Conservation (phyloP, 1,140 invertebrate genomes). For the Artemia franciscana region DNA sequence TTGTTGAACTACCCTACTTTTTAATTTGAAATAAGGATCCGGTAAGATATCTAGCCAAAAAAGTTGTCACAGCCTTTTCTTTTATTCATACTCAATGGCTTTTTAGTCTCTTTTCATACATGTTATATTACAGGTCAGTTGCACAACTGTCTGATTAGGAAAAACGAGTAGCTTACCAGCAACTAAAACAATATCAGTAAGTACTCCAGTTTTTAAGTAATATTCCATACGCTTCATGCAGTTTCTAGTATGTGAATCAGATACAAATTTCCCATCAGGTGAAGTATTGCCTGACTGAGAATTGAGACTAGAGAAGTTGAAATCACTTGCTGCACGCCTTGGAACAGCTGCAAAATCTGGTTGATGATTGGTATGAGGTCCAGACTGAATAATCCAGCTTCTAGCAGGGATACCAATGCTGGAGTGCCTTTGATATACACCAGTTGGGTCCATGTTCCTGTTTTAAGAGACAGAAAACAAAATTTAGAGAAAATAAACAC, state of each 20-base stretch:
- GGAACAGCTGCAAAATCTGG: neutral
- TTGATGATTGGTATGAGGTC: neutral
- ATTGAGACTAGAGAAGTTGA: neutral
- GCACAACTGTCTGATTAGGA: too few relatives aligned
- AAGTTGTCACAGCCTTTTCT: too few relatives aligned
- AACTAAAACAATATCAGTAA: conserved; percentile 9
- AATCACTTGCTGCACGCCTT: neutral
- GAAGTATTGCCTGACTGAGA: neutral
- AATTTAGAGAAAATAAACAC: too few relatives aligned
- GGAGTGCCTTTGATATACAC: neutral
- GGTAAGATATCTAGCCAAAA: too few relatives aligned
- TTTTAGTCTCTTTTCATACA: too few relatives aligned
- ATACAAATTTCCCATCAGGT: neutral
- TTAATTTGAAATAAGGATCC: too few relatives aligned
- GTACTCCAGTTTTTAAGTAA: neutral
- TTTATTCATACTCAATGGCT: too few relatives aligned
- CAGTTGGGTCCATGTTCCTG: neutral
- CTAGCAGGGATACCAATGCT: neutral
- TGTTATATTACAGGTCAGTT: too few relatives aligned
- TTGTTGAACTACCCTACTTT: too few relatives aligned
- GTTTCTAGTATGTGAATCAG: conserved; percentile 4
- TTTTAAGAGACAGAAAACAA: too few relatives aligned
- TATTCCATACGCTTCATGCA: conserved; percentile 7
- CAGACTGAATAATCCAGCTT: neutral
- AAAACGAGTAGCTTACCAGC: conserved; percentile 2